A percentile compares a stretch with the other conserved stretches of the same genome.
phyloP scores from a whole-genome alignment of 1,140 invertebrate genomes.

The Aporrectodea caliginosa region DNA sequence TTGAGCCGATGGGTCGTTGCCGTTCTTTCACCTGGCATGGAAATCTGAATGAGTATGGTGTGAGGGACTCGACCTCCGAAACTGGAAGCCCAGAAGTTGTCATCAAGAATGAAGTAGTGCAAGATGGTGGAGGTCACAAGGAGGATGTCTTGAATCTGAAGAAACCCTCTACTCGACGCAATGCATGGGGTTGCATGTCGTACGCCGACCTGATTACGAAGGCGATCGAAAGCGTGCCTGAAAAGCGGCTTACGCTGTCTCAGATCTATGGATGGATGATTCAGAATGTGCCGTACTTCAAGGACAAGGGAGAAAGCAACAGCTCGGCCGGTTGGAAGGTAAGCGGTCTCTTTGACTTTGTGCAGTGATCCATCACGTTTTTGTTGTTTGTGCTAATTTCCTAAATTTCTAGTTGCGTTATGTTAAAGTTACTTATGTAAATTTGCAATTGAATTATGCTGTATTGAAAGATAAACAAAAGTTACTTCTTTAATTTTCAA shows the following conservation, averaged over 20 bases:
- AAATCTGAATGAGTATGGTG: background rate
- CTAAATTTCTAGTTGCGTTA: too few species aligned
- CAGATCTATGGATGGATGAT: slow-evolving; percentile 99
- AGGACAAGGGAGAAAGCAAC: slow-evolving; percentile 99
- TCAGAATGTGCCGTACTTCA: slow-evolving; percentile 98
- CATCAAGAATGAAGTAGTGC: too few species aligned
- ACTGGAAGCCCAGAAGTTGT: background rate
- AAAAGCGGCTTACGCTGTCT: slow-evolving; percentile 81
- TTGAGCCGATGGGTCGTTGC: background rate
- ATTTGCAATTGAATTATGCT: too few species aligned
- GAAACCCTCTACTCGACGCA: slow-evolving; percentile 48
- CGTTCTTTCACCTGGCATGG: background rate
- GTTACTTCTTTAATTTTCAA: too few species aligned
- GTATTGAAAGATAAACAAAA: too few species aligned
- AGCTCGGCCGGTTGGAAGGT: slow-evolving; percentile 99
- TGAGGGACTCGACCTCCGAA: background rate
- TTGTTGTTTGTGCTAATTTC: too few species aligned
- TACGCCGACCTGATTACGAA: slow-evolving; percentile 99
- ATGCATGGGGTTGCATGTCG: slow-evolving; percentile 83
- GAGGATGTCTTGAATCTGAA: slow-evolving; percentile 17
- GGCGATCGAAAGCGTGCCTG: slow-evolving; percentile 90
- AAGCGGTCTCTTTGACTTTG: slow-evolving; percentile 47
- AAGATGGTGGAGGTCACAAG: background rate
- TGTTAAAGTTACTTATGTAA: too few species aligned
- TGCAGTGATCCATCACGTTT: background rate